A percentile compares a stretch with the other conserved stretches of the same genome.
phyloP scores from a whole-genome alignment of 2,888 invertebrate species.

The Galeruca laticollis region DNA sequence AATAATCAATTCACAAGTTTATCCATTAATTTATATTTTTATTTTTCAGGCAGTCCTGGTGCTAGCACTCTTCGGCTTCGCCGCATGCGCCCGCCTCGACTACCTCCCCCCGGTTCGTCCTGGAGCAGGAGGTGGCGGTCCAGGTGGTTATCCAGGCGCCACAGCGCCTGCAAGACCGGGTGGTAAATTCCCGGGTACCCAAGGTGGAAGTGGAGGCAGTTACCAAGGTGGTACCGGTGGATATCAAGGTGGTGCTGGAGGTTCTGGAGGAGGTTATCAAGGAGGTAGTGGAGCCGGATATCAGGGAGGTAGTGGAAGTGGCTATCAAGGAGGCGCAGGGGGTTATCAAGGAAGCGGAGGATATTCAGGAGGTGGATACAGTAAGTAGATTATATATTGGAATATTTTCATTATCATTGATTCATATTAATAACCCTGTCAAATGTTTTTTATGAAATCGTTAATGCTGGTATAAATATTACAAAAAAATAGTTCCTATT shows the following conservation, averaged over 20 bases:
- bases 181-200: conserved; percentile 24
- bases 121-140: conserved; percentile 43
- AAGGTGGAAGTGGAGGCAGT: conserved; percentile 35
- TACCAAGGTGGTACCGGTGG: conserved; percentile 39
- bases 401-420: no score
- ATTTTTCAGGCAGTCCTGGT: conserved; percentile 49
- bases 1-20: no score
- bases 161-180: conserved; percentile 32
- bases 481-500: no score
- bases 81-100: conserved; percentile 56
- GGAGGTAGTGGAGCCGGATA: conserved; percentile 34
- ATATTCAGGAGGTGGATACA: conserved; percentile 25
- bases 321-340: conserved; percentile 41
- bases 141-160: conserved; percentile 39
- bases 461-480: no score
- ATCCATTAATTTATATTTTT: no score
- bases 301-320: conserved; percentile 43
- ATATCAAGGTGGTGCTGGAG: conserved; percentile 37
- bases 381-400: conserved; percentile 13
- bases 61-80: conserved; percentile 54
- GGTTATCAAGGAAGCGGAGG: conserved; percentile 44
- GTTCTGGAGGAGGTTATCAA: conserved; percentile 30
- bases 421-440: no score
- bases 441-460: no score
- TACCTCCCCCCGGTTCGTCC: conserved; percentile 55